Evolutionary conservation across 2,113 vertebrate species (phyloP), one percentile per base, ranked within the genome.

Genomic region (Gracilinanus agilis): DNA sequence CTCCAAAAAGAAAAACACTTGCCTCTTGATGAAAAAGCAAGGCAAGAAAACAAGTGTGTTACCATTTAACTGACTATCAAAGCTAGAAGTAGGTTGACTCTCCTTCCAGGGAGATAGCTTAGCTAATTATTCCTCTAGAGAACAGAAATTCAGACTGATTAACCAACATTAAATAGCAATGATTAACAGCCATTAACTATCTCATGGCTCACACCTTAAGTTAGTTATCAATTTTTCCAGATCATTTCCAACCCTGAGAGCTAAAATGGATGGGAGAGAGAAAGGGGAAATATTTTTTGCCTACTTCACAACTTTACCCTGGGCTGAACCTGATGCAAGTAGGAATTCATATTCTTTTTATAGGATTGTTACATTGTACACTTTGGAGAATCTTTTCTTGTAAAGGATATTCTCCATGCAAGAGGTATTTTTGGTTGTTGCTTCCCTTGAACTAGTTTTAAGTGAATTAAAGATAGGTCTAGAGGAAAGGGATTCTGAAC

Each of bases 11-110:
- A 98, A 98, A 98, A 98, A 98, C 97, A 98, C 95, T 98, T 97
- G 96, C 94, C 95, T 97, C 96, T 94, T 97, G 98, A 98, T 98
- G 98, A n/a, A 98, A 99, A 99, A 98, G 96, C 96, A 97, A 98
- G 97, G 98, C 97, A 98, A 98, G 98, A 98, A 98, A 98, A 93
- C 96, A 98, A 98, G 97, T 97, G 97, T 98, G 97, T 98, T 98
- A 97, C 98, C 98, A 98, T 98, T 99, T 98, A 98, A 97, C 90
- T 94, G 96, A 98, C 97, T 98, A 98, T 96, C 98, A 98, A 98
- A 99, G 98, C 97, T 97, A 96, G 97, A 89, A 95, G 95, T 55
- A 97, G 94, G 94, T 95, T 96, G 97, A 96, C 96, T 94, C 97
- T 98, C 97, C 97, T 98, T 96, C 97, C 95, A 96, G 91, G 96